Base-by-base conservation (phyloP, 2,113 vertebrate species). In the Malurus cyaneus region DNA sequence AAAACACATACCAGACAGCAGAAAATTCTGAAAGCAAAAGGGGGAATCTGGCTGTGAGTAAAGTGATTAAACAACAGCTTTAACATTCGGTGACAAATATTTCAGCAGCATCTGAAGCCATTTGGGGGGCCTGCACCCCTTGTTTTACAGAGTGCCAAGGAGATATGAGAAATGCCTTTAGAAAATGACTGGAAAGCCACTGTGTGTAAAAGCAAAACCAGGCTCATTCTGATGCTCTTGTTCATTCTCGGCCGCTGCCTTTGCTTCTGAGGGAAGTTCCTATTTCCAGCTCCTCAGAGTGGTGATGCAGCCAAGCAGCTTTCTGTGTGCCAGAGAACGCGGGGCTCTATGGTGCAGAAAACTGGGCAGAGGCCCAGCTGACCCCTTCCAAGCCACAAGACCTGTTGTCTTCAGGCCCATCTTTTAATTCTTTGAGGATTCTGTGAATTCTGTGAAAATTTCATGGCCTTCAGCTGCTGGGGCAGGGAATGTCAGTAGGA, bases 41-140 rank as follows among this genome's bases (percentile, higher is more conserved):
- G 44, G 94, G 29, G 66, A 95, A 92, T 41, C 86, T 84, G 71
- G 49, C 92, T 97, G 94, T 78, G 92, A 96, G 76, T 31, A 13
- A 91, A 92, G 96, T 94, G 92, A 94, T 97, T 97, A 97, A 97
- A 97, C 96, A 96, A 97, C 92, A 97, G 80, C 54, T 89, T 93
- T 77, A 96, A 92, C 69, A 70, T 91, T 94, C 1, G 0, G 59
- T 52, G 54, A 95, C 90, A 96, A 96, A 91, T 73, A 62, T 86
- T 83, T 93, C 41, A 76, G 81, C 8, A 25, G 86, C 77, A 92
- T 93, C 74, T 73, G 56, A 93, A 94, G 81, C 46, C 53, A 36
- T 74, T 82, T 52, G 53, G 86, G 47, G 41, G 64, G 64, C 50
- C 5, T 2, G 26, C 80, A 77, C 23, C 81, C 62, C 67, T 78